Base-by-base conservation (phyloP, 2,113 vertebrate genomes). In the Limnothrissa miodon region DNA sequence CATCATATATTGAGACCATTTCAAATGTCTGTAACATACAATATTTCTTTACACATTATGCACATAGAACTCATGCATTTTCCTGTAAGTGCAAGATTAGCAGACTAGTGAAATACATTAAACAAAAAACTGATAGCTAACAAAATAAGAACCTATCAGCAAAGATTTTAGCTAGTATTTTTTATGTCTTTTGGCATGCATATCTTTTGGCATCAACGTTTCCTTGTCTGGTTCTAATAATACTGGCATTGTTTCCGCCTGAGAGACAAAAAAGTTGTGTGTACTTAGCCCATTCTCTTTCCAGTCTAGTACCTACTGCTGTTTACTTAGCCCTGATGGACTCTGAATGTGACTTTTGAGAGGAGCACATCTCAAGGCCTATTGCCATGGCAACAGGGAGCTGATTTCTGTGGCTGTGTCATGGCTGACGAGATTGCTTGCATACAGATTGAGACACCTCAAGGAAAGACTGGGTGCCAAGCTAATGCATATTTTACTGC, bases 291-390 rank as follows among this genome's bases (percentile, higher is more conserved):
- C 78, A 91, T 89, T 92, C 91, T 85, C 89, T 93, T 91, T 94
- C 92, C 93, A 93, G 93, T 94, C 94, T 94, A 89, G 92, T 92
- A 89, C 90, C 84, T 91, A 89, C 89, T 88, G 87, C 51, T 94
- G 93, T 94, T 94, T 91, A 84, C 92, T 94, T 91, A 89, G 85
- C 90, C 44, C 84, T 83, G 82, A 86, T 36, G 29, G 51, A 82
- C 79, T 83, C 46, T 91, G 86, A 93, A 93, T 93, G 90, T 88
- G 91, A 93, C 93, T 92, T 93, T 89, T 89, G 89, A 92, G 89
- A 44, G 78, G 78, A 84, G 83, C 66, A 45, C 88, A 89, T 92
- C 89, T 89, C 88, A 79, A 87, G 88, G 87, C 87, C 83, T 23
- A 88, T 92, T 83, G 78, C 91, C 91, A 62, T 88, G 91, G 86